Conservation (phyloP, 2,888 invertebrate species). For the Hermaeophaga mercurialis region DNA sequence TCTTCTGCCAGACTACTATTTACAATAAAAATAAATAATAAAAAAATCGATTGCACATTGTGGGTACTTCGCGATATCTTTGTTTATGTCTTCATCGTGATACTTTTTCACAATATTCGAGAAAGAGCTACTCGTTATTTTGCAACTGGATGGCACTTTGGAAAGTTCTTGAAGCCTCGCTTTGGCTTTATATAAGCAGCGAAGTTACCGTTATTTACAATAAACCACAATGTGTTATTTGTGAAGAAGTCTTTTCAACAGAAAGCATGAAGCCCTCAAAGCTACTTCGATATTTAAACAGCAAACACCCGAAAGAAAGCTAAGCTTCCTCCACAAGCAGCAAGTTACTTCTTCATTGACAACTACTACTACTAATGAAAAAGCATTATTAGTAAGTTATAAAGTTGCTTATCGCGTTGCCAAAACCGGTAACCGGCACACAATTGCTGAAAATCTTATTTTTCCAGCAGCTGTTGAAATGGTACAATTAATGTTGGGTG, state of each 20-base stretch:
- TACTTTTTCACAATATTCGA: too few relatives aligned
- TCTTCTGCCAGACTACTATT: too few relatives aligned
- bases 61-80: too few relatives aligned
- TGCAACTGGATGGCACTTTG: too few relatives aligned
- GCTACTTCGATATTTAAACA: constrained; percentile 11
- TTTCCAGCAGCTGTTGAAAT: constrained; percentile 14
- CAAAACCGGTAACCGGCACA: constrained; percentile 11
- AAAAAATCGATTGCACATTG: too few relatives aligned
- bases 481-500: constrained; percentile 6
- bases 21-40: too few relatives aligned
- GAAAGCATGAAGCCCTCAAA: constrained; percentile 15
- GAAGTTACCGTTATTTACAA: constrained; percentile 11
- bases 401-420: constrained; percentile 8
- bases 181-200: too few relatives aligned
- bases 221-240: constrained; percentile 17
- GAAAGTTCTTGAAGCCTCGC: too few relatives aligned
- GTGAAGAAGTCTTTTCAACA: constrained; percentile 11
- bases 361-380: constrained; percentile 8
- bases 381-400: constrained; percentile 9
- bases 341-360: constrained; percentile 4
- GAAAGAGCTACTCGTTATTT: too few relatives aligned
- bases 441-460: constrained; percentile 19
- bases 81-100: too few relatives aligned
- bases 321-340: constrained; percentile 6
- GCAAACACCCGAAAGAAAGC: constrained; percentile 16